Percentiles rank a stretch among this genome's conserved stretches.
phyloP scores from a whole-genome alignment of 2,797 vertebrate species.

The Pseudopleuronectes americanus region DNA sequence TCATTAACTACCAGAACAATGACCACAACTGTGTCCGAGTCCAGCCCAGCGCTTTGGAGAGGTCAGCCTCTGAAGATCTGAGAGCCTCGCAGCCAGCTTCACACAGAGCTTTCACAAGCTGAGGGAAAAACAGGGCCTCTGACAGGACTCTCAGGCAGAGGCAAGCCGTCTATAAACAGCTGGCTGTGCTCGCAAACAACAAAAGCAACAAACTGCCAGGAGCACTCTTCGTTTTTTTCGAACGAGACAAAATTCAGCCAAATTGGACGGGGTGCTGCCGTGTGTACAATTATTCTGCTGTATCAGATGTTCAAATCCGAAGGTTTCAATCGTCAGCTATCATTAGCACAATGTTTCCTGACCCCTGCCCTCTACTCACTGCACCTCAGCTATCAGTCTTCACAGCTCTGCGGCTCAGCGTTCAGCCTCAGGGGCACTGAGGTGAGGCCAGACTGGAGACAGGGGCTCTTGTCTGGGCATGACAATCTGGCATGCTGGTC shows the following conservation, averaged over 20 bases:
- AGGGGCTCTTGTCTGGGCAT: conserved; percentile 37
- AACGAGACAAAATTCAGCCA: conserved; percentile 38
- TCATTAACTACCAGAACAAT: conserved; percentile 80
- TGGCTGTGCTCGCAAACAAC: conserved; percentile 56
- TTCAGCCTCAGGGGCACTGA: conserved; percentile 19
- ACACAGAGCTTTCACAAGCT: conserved; percentile 50
- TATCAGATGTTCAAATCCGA: conserved; percentile 33
- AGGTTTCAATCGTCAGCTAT: conserved; percentile 23
- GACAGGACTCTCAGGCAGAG: conserved; percentile 44
- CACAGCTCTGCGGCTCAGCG: conserved; percentile 21
- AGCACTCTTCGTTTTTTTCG: conserved; percentile 46
- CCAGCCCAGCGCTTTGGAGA: conserved; percentile 71
- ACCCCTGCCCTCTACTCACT: background rate
- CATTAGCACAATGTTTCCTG: background rate
- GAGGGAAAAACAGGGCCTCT: conserved; percentile 31
- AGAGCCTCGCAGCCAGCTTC: conserved; percentile 41
- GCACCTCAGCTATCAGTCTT: conserved; percentile 12
- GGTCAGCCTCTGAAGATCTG: conserved; percentile 72
- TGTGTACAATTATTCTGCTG: conserved; percentile 24
- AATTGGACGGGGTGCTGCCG: conserved; percentile 30
- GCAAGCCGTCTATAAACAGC: conserved; percentile 63
- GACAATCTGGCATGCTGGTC: conserved; percentile 25
- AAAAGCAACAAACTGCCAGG: conserved; percentile 43
- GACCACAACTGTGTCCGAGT: conserved; percentile 76
- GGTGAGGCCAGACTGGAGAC: conserved; percentile 36